A percentile compares a stretch with the other conserved stretches of the same genome.
Conservation (phyloP, 2,797 vertebrate species). For the Valencia hispanica region DNA sequence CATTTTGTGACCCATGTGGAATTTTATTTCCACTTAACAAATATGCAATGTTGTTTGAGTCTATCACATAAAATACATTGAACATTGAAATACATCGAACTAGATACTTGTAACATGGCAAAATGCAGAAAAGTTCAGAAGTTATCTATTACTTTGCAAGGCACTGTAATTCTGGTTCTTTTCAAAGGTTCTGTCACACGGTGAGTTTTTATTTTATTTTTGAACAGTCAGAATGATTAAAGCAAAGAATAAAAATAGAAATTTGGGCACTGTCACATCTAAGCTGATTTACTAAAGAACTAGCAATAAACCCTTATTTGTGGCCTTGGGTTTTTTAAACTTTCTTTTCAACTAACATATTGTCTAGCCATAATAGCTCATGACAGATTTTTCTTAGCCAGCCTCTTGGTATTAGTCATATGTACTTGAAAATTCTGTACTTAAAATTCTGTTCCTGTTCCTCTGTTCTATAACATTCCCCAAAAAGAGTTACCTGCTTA, state of each 20-base stretch:
- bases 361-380: constrained; percentile 33
- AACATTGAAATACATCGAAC: background rate
- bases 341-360: constrained; percentile 15
- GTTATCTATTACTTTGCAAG: background rate
- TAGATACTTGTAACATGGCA: background rate
- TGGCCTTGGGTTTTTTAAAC: background rate
- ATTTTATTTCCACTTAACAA: background rate
- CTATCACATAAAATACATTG: background rate
- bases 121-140: background rate
- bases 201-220: background rate
- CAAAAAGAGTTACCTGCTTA: background rate
- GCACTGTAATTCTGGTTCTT: background rate
- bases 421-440: constrained; percentile 5
- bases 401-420: background rate
- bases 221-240: constrained; percentile 16
- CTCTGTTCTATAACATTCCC: background rate
- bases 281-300: constrained; percentile 1
- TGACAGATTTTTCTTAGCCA: constrained; percentile 12
- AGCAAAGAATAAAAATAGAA: background rate
- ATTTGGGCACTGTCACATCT: background rate
- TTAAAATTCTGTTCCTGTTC: constrained; percentile 6
- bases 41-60: constrained; percentile 1
- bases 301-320: constrained; percentile 12
- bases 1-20: background rate
- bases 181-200: constrained; percentile 7